A percentile compares a stretch with the other conserved stretches of the same genome.
Evolutionary conservation across 2,113 vertebrate genomes (phyloP).

Genomic region (Protobothrops mucrosquamatus): DNA sequence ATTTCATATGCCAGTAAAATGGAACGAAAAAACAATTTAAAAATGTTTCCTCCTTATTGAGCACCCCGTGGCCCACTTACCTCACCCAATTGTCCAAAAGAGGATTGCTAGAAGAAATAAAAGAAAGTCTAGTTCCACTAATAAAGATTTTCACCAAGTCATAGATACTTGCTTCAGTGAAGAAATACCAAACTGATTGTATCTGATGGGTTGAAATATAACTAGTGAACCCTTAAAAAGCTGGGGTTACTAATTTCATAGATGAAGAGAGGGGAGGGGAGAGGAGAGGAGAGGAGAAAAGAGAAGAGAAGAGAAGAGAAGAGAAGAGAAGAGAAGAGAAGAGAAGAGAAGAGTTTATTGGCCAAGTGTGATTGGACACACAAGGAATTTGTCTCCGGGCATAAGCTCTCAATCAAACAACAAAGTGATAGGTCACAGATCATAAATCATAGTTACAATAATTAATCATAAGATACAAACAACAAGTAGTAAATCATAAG

Average conservation of each 20-base stretch:
- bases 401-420: neutral
- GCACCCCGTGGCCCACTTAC: neutral
- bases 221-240: neutral
- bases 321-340: neutral
- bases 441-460: neutral
- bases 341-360: neutral
- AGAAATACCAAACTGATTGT: neutral
- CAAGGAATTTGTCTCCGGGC: neutral
- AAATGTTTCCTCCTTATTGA: neutral
- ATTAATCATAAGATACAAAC: neutral
- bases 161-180: neutral
- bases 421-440: neutral
- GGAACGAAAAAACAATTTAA: neutral
- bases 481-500: neutral
- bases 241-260: conserved; percentile 4
- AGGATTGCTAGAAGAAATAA: neutral
- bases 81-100: neutral
- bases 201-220: neutral
- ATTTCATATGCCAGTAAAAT: neutral
- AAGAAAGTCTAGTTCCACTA: neutral
- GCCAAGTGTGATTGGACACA: neutral
- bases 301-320: too few relatives aligned
- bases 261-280: neutral
- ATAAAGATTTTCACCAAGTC: neutral
- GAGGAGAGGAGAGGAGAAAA: too few relatives aligned